Evolutionary conservation across 1,140 invertebrate species (phyloP), one percentile per base, ranked within the genome.

Genomic region (Aphidius ervi): DNA sequence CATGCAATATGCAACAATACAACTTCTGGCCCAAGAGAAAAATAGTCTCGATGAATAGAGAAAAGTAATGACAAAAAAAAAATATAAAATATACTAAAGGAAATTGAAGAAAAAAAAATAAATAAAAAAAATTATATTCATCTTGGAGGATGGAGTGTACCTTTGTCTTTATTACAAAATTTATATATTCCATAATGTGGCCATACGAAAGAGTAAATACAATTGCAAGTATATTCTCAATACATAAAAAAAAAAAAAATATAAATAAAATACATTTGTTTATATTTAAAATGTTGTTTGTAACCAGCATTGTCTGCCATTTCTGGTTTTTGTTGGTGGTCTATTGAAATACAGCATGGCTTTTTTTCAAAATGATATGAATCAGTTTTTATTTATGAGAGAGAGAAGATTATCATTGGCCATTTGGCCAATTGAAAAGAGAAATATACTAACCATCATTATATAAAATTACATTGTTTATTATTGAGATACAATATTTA

Each of bases 1-100:
- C 67, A 70, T 70, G 68, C 65, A 70, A 68, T 70, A 70, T 70
- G 66, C 69, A 68, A 68, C 67, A 65, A 68, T 60, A 57, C 52
- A 56, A 58, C 58, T 49, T 46, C 39, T 43, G 42, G 59, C 37
- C 46, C 45, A 46, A 37, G 23, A 40, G 23, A 16, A 39, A 9
- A 46, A 16, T 43, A 46, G 50, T 40, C 45, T 43, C 20, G 45
- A 43, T 61, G 59, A 61, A 61, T 61, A 61, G 54, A 61, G 37
- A 48, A 46, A 48, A 63, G 41, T 58, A 56, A 39, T 16, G 7
- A 20, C 20, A 10, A 23, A 55, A 39, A 48, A 48, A 59, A 39
- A 54, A 31, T 46, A 9, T 39, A 39, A 20, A 56, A 40, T 16
- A n/a, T 16, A 16, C 16, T 1, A 50, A 59, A 53, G 42, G 6